Conservation (phyloP, 2,113 vertebrate species). For the Halichoerus grypus region DNA sequence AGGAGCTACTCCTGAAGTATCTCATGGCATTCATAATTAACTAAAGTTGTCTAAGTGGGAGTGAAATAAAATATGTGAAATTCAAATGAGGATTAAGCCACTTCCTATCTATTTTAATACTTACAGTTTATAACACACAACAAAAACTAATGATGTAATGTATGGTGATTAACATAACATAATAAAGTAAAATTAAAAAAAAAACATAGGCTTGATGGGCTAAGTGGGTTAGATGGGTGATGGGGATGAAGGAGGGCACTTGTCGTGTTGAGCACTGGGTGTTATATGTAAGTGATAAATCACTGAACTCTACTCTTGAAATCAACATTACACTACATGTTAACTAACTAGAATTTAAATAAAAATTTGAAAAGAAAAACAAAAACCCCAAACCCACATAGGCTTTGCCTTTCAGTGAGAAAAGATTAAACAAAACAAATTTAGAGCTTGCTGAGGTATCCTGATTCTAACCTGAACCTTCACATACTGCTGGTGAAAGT, state of each 20-base stretch:
- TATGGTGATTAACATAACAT: too few relatives aligned
- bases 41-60: background rate
- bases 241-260: too few relatives aligned
- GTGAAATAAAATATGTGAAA: background rate
- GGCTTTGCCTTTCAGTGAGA: slow-evolving; percentile 22
- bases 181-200: too few relatives aligned
- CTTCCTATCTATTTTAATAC: slow-evolving; percentile 48
- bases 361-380: background rate
- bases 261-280: background rate
- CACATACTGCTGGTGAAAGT: background rate
- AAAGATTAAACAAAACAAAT: background rate
- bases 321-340: background rate
- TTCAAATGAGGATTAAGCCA: background rate
- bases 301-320: background rate
- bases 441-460: background rate
- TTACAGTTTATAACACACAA: background rate
- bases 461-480: background rate
- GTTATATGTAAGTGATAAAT: background rate
- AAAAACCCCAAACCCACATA: background rate
- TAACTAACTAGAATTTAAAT: background rate
- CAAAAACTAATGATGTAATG: too few relatives aligned
- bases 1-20: background rate
- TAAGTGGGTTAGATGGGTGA: background rate
- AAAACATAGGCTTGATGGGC: background rate
- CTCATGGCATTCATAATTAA: background rate